Percentiles rank a stretch among this genome's conserved stretches.
Evolutionary conservation across 2,113 vertebrate species (phyloP).

Genomic region (Thomomys bottae): DNA sequence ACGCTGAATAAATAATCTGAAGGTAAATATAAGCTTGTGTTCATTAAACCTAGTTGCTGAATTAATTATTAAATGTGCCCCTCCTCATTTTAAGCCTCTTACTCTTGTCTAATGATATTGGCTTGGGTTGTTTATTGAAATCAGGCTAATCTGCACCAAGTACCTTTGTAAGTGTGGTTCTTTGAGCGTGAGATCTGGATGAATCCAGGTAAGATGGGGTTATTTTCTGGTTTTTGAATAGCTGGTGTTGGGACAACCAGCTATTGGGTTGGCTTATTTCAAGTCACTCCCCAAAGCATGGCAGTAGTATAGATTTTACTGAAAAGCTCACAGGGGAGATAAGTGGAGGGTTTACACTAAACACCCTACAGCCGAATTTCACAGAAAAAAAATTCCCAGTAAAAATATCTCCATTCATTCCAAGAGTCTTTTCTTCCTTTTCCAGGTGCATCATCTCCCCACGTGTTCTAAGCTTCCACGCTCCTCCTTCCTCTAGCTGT

Average conservation of each 20-base stretch:
- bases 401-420: slow-evolving; percentile 3
- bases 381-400: slow-evolving; percentile 30
- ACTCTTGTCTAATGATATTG: not conserved
- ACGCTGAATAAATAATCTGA: not conserved
- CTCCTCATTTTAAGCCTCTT: not conserved
- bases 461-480: not conserved
- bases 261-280: too few relatives aligned
- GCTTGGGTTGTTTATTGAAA: not conserved
- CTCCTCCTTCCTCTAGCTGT: too few relatives aligned
- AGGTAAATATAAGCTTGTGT: not conserved
- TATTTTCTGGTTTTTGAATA: slow-evolving; percentile 20
- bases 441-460: not conserved
- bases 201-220: not conserved
- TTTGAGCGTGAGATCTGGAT: not conserved
- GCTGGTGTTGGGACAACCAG: not conserved
- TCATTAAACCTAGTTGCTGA: not conserved
- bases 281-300: slow-evolving; percentile 19
- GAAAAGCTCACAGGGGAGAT: slow-evolving; percentile 2
- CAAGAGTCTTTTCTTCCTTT: not conserved
- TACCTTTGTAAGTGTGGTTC: not conserved
- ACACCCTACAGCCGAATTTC: not conserved
- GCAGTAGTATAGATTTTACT: slow-evolving; percentile 5
- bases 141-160: not conserved
- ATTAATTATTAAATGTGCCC: not conserved
- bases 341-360: not conserved